Evolutionary conservation across 2,113 vertebrate genomes (phyloP), one percentile per base, ranked within the genome.

Genomic region (Notechis scutatus): DNA sequence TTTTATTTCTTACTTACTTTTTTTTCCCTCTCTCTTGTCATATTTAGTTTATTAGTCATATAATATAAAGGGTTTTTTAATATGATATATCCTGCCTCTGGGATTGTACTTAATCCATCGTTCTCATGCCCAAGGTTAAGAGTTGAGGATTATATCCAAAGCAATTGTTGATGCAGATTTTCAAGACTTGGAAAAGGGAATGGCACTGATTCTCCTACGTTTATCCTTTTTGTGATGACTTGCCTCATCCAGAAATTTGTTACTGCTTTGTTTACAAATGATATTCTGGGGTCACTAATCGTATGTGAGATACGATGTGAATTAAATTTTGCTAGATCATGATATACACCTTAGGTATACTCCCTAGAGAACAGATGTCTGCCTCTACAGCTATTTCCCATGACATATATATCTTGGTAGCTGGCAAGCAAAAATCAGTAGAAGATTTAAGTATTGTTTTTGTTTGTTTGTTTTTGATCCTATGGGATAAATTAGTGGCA

Each of bases 321-420:
- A 91, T 91, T 91, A 91, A 91, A 91, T 69, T 91, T 91, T 54
- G 34, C 81, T 85, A 91, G 34, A 56, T 52, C 69, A 34, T 91
- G n/a, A 26, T 61, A 61, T 26, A 61, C 57, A 54, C n/a, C 50
- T 54, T 91, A 69, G 64, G 64, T 91, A 21, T 52, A 91, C 45
- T 81, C 69, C 50, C 52, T 56, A n/a, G 23, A 85, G n/a, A 91
- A 34, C n/a, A 55, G 26, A 74, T 26, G 14, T 91, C 47, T 42
- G 55, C 90, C 52, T 85, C 64, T 91, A 42, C 5, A 81, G 50
- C 90, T 34, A 91, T 91, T 85, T 24, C 50, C 47, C 50, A 52
- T 91, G 90, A 54, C 90, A 85, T 10, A 85, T 42, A 91, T 42
- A 81, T 85, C n/a, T 85, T 85, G 69, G 50, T 52, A 55, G 50